phyloP scores from a whole-genome alignment of 2,888 invertebrate species.

The Mythimna pallens region DNA sequence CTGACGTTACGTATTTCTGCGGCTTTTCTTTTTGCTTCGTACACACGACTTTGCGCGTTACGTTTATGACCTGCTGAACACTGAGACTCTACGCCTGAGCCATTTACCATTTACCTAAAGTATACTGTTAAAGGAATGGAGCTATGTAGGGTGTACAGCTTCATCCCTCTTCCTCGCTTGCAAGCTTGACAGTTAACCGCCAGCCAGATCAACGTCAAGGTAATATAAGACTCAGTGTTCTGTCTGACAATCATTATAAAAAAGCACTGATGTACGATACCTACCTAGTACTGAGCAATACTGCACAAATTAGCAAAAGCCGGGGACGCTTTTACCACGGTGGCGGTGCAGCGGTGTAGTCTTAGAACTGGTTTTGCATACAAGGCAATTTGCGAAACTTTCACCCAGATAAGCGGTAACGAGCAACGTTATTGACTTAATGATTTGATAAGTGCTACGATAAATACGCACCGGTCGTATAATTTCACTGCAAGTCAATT shows the following conservation, averaged over 20 bases:
- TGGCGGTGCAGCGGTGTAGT: not conserved
- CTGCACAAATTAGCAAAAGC: conserved; percentile 7
- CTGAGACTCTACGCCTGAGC: too few relatives aligned
- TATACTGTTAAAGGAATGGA: too few relatives aligned
- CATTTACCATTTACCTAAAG: too few relatives aligned
- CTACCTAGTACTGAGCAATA: not conserved
- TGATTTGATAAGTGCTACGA: conserved; percentile 44
- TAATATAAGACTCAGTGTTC: not conserved
- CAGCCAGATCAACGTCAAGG: not conserved
- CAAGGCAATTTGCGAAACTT: conserved; percentile 46
- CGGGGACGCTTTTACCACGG: conserved; percentile 6
- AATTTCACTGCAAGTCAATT: conserved; percentile 48
- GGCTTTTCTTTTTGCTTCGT: too few relatives aligned
- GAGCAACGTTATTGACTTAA: conserved; percentile 41
- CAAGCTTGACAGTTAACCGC: too few relatives aligned
- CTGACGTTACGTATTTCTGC: too few relatives aligned
- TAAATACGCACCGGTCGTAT: conserved; percentile 42
- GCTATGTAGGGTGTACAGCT: too few relatives aligned
- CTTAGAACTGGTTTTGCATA: conserved; percentile 43
- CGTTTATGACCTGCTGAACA: too few relatives aligned
- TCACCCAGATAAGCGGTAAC: conserved; percentile 47
- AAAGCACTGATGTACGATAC: not conserved
- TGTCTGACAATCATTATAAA: not conserved
- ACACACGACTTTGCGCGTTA: too few relatives aligned
- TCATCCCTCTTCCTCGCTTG: too few relatives aligned